These are phyloP conservation scores for Avahi laniger DNA, from an alignment of 2,797 vertebrate species.

Conservation along the genomic window DNA sequence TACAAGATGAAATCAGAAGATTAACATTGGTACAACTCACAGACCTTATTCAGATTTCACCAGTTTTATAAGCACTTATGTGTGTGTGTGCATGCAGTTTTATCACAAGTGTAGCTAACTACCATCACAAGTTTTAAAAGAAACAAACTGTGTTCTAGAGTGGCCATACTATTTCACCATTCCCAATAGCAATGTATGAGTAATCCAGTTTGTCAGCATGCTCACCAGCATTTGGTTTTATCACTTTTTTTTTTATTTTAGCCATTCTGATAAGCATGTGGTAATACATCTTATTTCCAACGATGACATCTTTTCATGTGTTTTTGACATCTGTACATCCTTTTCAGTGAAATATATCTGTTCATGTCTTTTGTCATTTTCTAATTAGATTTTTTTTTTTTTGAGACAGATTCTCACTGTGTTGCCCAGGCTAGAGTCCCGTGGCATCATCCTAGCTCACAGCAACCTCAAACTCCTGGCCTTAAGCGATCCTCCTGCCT, in stretches of 20 bases:
- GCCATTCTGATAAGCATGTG: background rate
- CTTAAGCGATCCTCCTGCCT: too few species aligned
- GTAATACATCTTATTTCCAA: background rate
- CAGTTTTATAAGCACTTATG: background rate
- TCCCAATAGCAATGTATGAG: background rate
- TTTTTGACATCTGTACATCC: background rate
- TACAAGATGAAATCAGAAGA: background rate
- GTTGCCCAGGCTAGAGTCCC: too few species aligned
- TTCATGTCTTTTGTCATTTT: background rate
- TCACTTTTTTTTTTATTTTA: background rate
- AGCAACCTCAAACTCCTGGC: too few species aligned
- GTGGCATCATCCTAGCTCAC: too few species aligned
- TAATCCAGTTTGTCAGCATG: background rate
- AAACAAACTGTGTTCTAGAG: background rate
- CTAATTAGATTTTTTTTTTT: background rate
- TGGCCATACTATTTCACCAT: background rate
- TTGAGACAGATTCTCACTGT: too few species aligned
- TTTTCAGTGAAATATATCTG: background rate
- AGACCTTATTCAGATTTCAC: background rate
- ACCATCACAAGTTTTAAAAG: background rate
- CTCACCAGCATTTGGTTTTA: background rate
- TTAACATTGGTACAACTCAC: background rate
- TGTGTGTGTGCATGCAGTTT: background rate
- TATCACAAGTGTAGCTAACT: background rate
- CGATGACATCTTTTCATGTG: background rate